These are phyloP conservation scores for Cheilosia vernalis DNA, from an alignment of 2,888 invertebrate genomes.

Conservation along the genomic window DNA sequence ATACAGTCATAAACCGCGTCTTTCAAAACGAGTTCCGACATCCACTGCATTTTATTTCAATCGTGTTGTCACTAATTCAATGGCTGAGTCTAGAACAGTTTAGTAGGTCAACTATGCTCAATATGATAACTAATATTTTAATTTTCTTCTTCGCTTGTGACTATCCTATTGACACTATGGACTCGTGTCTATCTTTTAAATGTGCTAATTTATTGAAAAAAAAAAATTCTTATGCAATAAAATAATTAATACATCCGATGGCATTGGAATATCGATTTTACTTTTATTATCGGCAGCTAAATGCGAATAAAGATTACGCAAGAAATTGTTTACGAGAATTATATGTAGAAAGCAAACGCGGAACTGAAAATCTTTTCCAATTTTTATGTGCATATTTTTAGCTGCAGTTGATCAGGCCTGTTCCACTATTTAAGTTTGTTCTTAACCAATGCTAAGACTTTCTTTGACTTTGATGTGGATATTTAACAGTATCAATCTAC, in stretches of 20 bases:
- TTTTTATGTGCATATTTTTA: too few species aligned
- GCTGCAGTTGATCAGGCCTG: too few species aligned
- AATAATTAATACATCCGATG: conserved; percentile 3
- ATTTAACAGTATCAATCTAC: too few species aligned
- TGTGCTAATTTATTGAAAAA: not conserved
- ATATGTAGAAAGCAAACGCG: not conserved
- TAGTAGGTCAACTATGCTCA: not conserved
- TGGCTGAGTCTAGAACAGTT: not conserved
- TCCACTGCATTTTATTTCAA: too few species aligned
- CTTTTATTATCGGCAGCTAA: not conserved
- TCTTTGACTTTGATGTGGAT: too few species aligned
- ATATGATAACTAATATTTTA: not conserved
- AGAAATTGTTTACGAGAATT: not conserved
- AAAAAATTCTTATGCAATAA: conserved; percentile 3
- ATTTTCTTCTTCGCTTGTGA: not conserved
- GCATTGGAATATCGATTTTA: not conserved
- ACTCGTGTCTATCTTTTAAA: not conserved
- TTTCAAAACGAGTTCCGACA: too few species aligned
- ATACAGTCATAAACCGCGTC: too few species aligned
- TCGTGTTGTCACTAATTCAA: not conserved
- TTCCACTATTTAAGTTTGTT: too few species aligned
- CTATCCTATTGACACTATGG: conserved; percentile 6
- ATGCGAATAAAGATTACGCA: not conserved
- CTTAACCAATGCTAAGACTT: too few species aligned
- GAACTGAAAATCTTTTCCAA: not conserved